Percentiles rank a stretch among this genome's conserved stretches.
These are phyloP conservation scores for Molorchus minor DNA, from an alignment of 2,888 invertebrate genomes.

Conservation along the genomic window DNA sequence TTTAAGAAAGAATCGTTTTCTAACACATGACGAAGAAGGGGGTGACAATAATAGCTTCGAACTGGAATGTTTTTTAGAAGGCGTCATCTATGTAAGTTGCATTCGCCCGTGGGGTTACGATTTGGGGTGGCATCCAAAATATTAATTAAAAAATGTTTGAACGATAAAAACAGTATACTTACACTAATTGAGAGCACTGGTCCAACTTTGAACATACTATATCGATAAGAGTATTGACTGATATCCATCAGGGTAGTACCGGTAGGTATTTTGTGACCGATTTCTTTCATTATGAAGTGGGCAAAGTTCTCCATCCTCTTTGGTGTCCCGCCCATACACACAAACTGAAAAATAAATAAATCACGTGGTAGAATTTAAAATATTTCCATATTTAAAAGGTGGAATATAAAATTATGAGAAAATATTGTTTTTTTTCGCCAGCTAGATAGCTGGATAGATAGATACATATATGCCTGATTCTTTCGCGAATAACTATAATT, in stretches of 20 bases:
- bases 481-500: too few species aligned
- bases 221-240: slow-evolving; percentile 90
- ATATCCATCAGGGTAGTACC: slow-evolving; percentile 90
- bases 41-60: too few species aligned
- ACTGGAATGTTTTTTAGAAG: too few species aligned
- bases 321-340: slow-evolving; percentile 96
- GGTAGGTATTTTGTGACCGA: slow-evolving; percentile 87
- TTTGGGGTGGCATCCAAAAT: not conserved
- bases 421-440: not conserved
- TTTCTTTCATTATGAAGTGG: slow-evolving; percentile 87
- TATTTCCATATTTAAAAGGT: not conserved
- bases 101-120: too few species aligned
- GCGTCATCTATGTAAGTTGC: too few species aligned
- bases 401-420: not conserved
- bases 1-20: too few species aligned
- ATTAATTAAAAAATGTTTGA: not conserved
- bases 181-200: slow-evolving; percentile 86
- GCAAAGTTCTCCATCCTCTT: slow-evolving; percentile 95
- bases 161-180: slow-evolving; percentile 62
- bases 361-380: not conserved
- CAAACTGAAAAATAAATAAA: slow-evolving; percentile 73
- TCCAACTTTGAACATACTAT: slow-evolving; percentile 96
- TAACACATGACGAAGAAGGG: too few species aligned
- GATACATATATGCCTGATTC: too few species aligned
- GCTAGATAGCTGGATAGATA: too few species aligned